Conservation (phyloP, 2,113 vertebrate genomes). For the Pseudopipra pipra region DNA sequence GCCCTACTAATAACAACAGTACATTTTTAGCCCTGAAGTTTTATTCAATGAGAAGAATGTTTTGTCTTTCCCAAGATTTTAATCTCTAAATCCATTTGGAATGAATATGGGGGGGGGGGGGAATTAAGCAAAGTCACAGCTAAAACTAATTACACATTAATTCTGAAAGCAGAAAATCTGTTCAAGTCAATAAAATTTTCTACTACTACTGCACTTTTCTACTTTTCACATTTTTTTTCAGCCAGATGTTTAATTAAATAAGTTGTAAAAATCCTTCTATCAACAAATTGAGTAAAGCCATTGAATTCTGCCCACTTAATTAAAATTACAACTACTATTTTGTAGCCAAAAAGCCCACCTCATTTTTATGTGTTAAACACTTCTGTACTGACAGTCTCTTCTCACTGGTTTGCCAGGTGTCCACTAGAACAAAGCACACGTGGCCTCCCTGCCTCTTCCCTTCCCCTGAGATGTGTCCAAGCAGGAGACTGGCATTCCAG, state of each 20-base stretch:
- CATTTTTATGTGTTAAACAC: background rate
- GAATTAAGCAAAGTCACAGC: background rate
- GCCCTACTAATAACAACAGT: background rate
- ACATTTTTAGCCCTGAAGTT: background rate
- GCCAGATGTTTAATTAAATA: background rate
- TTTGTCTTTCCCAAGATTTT: background rate
- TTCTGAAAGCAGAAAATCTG: background rate
- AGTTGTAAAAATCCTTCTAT: background rate
- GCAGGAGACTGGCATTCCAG: background rate
- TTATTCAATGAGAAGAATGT: background rate
- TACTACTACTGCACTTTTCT: background rate
- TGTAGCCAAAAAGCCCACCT: background rate
- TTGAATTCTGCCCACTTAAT: background rate
- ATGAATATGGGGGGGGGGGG: background rate
- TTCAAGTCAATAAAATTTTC: background rate
- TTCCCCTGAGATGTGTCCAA: background rate
- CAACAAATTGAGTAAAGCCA: background rate
- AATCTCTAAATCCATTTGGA: background rate
- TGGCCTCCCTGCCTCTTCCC: background rate
- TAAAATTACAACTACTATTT: background rate
- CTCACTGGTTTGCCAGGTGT: background rate
- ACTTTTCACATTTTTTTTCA: background rate
- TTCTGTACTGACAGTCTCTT: background rate
- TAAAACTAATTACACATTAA: background rate
- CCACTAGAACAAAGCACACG: background rate